Evolutionary conservation across 2,888 invertebrate genomes (phyloP).

Genomic region (Lymantria dispar): DNA sequence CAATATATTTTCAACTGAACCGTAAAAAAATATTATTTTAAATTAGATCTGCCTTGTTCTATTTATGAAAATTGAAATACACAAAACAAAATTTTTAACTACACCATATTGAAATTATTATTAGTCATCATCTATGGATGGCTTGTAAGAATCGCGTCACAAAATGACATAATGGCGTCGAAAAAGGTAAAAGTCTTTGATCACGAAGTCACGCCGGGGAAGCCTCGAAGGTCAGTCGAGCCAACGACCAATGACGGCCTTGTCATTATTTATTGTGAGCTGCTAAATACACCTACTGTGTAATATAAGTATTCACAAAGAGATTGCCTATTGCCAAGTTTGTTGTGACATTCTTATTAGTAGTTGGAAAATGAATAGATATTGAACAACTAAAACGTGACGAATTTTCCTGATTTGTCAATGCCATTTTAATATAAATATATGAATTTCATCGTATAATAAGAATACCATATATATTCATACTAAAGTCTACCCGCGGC

Average conservation of each 20-base stretch:
- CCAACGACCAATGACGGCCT: slow-evolving; percentile 55
- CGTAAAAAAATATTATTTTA: no score
- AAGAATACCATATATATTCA: no score
- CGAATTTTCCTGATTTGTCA: background rate
- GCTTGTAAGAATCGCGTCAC: slow-evolving; percentile 13
- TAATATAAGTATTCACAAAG: slow-evolving; percentile 8
- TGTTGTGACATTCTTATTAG: background rate
- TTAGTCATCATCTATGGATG: background rate
- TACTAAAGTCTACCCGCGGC: no score
- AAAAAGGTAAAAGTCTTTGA: slow-evolving; percentile 39
- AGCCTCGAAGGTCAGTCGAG: slow-evolving; percentile 32
- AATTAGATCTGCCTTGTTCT: background rate
- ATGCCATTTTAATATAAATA: no score
- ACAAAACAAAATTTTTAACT: background rate
- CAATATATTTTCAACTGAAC: no score
- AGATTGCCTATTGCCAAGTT: slow-evolving; percentile 1
- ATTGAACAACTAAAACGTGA: background rate
- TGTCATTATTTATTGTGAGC: slow-evolving; percentile 36
- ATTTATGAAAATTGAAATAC: background rate
- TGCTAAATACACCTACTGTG: slow-evolving; percentile 21
- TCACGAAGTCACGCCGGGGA: slow-evolving; percentile 24
- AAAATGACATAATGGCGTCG: slow-evolving; percentile 29
- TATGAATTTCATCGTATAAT: no score
- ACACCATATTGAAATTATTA: background rate
- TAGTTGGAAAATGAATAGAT: background rate